phyloP scores from a whole-genome alignment of 2,888 invertebrate species.

The Diabrotica balteata region DNA sequence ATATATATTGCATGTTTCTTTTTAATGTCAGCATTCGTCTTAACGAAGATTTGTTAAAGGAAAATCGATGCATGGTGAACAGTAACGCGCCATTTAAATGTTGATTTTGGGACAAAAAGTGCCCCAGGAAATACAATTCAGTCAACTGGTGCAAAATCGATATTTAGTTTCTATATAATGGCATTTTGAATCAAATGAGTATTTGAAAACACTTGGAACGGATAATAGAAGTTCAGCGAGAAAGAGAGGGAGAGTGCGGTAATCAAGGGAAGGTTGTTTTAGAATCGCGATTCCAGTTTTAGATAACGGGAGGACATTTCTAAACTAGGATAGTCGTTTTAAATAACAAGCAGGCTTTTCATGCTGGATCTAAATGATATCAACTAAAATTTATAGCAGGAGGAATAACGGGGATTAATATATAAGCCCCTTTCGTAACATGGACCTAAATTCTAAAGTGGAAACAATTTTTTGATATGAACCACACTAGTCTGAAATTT shows the following conservation, averaged over 20 bases:
- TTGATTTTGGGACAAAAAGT: constrained; percentile 20
- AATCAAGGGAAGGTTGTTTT: not conserved
- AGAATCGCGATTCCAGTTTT: not conserved
- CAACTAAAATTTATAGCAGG: too few species aligned
- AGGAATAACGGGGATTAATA: too few species aligned
- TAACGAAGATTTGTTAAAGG: constrained; percentile 3
- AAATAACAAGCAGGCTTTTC: too few species aligned
- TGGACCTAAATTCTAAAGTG: too few species aligned
- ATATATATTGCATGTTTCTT: too few species aligned
- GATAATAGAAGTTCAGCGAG: not conserved
- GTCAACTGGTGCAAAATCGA: constrained; percentile 22
- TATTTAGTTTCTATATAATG: constrained; percentile 20
- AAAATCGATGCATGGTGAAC: constrained; percentile 8
- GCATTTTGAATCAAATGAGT: constrained; percentile 16
- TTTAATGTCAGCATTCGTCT: not conserved
- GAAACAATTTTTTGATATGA: too few species aligned
- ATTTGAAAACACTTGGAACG: constrained; percentile 10
- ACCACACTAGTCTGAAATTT: too few species aligned
- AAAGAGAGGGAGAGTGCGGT: not conserved
- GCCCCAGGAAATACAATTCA: constrained; percentile 17
- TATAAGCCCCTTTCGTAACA: too few species aligned
- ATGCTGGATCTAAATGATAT: too few species aligned
- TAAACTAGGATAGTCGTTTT: not conserved
- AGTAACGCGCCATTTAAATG: constrained; percentile 20
- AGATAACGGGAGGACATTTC: not conserved